phyloP scores from a whole-genome alignment of 2,113 vertebrate species.

The Odontophorus gujanensis region DNA sequence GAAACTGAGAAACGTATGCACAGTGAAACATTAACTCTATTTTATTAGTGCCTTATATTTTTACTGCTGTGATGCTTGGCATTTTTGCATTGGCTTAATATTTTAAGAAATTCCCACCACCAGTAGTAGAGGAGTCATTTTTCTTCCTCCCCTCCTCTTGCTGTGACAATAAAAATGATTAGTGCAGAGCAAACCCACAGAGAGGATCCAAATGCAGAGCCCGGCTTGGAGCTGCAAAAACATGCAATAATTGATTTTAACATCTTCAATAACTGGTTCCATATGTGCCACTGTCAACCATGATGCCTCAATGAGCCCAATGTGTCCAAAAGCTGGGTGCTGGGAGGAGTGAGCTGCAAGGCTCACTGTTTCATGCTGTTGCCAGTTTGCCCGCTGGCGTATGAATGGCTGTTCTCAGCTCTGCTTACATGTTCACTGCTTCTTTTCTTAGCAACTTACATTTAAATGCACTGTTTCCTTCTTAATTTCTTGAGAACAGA shows the following conservation, averaged over 20 bases:
- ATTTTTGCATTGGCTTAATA: neutral
- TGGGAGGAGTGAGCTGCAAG: slow-evolving; percentile 1
- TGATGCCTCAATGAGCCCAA: slow-evolving; percentile 17
- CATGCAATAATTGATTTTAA: slow-evolving; percentile 70
- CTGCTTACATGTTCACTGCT: neutral
- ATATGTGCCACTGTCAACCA: slow-evolving; percentile 12
- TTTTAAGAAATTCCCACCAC: slow-evolving; percentile 7
- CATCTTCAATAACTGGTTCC: slow-evolving; percentile 41
- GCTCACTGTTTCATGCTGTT: neutral
- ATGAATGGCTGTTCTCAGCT: neutral
- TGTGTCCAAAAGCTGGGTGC: slow-evolving; percentile 28
- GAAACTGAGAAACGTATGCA: neutral
- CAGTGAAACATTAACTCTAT: neutral
- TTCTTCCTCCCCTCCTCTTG: slow-evolving; percentile 46
- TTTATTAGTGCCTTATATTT: neutral
- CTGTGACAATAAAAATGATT: slow-evolving; percentile 71
- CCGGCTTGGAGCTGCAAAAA: slow-evolving; percentile 58
- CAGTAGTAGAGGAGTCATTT: neutral
- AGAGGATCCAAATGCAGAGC: neutral
- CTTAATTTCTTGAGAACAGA: neutral
- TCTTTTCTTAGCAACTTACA: neutral
- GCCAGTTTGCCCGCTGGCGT: neutral
- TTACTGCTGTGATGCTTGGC: slow-evolving; percentile 28
- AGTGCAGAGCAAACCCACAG: slow-evolving; percentile 53
- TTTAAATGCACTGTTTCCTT: neutral